These are phyloP conservation scores for Spodoptera littoralis DNA, from an alignment of 2,888 invertebrate genomes.

Conservation along the genomic window DNA sequence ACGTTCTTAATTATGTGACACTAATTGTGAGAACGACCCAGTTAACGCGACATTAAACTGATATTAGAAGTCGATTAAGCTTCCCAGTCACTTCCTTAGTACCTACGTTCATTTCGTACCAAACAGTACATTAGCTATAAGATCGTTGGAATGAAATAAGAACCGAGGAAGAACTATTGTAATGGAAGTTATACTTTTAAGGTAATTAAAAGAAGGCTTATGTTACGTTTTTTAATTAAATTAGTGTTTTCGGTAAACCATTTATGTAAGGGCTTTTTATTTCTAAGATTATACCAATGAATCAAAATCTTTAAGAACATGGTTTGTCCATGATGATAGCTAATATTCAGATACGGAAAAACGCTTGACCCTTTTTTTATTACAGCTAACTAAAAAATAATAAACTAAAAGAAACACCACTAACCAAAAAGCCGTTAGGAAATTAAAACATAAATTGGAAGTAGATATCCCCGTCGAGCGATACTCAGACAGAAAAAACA, in stretches of 20 bases:
- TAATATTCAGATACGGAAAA: background rate
- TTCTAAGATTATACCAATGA: no score
- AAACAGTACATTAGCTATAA: constrained; percentile 8
- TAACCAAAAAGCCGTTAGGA: constrained; percentile 36
- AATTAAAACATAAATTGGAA: constrained; percentile 51
- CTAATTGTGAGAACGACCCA: constrained; percentile 46
- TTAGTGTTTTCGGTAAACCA: no score
- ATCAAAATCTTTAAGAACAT: no score
- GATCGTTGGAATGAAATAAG: constrained; percentile 6
- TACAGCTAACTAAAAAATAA: constrained; percentile 7
- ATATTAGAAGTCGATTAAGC: constrained; percentile 50
- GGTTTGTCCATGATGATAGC: no score
- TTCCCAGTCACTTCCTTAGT: constrained; percentile 34
- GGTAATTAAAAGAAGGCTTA: no score
- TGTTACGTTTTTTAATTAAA: no score
- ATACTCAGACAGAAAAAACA: constrained; percentile 55
- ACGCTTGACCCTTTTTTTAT: constrained; percentile 5
- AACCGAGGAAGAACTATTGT: no score
- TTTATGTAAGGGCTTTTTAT: no score
- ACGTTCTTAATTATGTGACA: constrained; percentile 43
- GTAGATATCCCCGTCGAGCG: constrained; percentile 37
- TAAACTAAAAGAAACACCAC: constrained; percentile 35
- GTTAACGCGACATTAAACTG: constrained; percentile 48
- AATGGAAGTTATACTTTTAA: no score
- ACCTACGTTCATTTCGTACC: constrained; percentile 26